A percentile compares a stretch with the other conserved stretches of the same genome.
Conservation (phyloP, 2,113 vertebrate genomes). For the Cephalopterus ornatus region DNA sequence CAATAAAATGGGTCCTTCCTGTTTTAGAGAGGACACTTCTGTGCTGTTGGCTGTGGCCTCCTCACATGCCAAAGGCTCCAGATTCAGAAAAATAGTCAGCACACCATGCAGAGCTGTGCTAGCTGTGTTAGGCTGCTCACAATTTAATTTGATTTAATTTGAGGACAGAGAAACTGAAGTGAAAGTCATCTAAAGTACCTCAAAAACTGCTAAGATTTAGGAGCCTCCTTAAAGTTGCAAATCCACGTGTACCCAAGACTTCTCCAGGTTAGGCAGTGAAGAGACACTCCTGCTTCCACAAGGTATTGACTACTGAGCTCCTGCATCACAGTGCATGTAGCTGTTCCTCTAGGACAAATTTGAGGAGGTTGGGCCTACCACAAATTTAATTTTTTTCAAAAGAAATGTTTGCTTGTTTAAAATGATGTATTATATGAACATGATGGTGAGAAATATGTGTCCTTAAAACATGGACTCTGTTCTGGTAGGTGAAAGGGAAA, state of each 20-base stretch:
- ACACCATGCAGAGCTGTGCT: background rate
- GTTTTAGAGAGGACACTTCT: background rate
- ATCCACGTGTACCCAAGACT: background rate
- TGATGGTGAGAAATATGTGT: background rate
- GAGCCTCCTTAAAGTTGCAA: background rate
- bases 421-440: background rate
- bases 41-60: background rate
- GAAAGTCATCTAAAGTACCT: background rate
- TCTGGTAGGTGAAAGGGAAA: background rate
- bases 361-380: background rate
- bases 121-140: background rate
- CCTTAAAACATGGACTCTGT: background rate
- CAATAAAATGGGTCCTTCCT: background rate
- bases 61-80: background rate
- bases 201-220: background rate
- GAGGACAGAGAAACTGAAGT: background rate
- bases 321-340: accelerated
- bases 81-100: background rate
- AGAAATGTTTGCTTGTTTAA: background rate
- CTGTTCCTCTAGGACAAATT: background rate
- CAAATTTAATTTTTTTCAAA: background rate
- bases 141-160: background rate
- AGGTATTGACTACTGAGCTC: background rate
- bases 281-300: background rate
- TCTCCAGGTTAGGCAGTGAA: background rate